phyloP scores from a whole-genome alignment of 2,113 vertebrate genomes.

The Percina caprodes region DNA sequence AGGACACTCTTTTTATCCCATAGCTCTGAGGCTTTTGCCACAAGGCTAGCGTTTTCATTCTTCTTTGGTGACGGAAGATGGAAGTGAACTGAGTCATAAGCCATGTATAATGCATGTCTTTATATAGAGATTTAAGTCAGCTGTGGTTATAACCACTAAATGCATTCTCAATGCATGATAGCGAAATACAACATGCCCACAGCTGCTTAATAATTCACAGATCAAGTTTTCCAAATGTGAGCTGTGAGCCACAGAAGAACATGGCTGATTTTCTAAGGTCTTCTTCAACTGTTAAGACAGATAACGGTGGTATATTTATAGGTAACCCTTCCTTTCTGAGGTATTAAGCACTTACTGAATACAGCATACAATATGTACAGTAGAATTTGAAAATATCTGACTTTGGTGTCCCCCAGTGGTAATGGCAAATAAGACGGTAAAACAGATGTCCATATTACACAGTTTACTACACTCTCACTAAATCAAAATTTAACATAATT shows the following conservation, averaged over 20 bases:
- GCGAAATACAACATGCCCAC: slow-evolving; percentile 40
- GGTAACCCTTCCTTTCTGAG: slow-evolving; percentile 5
- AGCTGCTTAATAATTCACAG: slow-evolving; percentile 65
- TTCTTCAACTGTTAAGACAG: slow-evolving; percentile 44
- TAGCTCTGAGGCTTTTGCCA: slow-evolving; percentile 71
- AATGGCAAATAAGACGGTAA: neutral
- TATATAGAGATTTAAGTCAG: slow-evolving; percentile 34
- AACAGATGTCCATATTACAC: neutral
- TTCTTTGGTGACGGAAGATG: slow-evolving; percentile 6
- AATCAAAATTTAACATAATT: neutral
- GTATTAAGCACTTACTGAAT: slow-evolving; percentile 10
- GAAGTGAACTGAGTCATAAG: slow-evolving; percentile 33
- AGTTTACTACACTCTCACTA: neutral
- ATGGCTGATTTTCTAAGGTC: slow-evolving; percentile 34
- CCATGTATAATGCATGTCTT: slow-evolving; percentile 36
- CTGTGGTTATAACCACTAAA: slow-evolving; percentile 25
- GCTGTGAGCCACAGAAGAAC: slow-evolving; percentile 31
- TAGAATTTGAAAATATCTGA: neutral
- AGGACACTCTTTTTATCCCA: slow-evolving; percentile 65
- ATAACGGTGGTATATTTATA: slow-evolving; percentile 16
- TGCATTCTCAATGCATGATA: slow-evolving; percentile 42
- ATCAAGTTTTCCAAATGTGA: slow-evolving; percentile 46
- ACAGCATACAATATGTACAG: neutral
- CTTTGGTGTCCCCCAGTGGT: neutral
- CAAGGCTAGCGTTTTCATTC: slow-evolving; percentile 57